phyloP scores from a whole-genome alignment of 2,113 vertebrate genomes.

The Podarcis muralis region DNA sequence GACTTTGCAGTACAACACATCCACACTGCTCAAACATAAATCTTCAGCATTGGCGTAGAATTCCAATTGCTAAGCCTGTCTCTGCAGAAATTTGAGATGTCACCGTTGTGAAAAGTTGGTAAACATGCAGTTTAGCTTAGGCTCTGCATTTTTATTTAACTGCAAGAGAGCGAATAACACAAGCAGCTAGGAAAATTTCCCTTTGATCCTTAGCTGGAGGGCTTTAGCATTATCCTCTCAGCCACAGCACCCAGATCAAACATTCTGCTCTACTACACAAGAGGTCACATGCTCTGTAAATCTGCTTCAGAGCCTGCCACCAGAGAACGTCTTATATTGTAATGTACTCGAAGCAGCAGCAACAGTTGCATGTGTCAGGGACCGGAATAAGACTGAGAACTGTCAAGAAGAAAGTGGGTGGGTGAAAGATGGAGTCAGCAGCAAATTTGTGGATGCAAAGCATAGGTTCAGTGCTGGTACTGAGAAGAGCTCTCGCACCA shows the following conservation, averaged over 20 bases:
- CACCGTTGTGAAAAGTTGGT: slow-evolving; percentile 14
- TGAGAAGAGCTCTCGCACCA: background rate
- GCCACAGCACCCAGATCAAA: slow-evolving; percentile 26
- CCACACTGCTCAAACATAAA: background rate
- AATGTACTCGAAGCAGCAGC: background rate
- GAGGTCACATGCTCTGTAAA: slow-evolving; percentile 4
- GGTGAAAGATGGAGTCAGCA: background rate
- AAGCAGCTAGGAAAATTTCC: slow-evolving; percentile 14
- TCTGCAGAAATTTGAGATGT: background rate
- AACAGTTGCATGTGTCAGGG: background rate
- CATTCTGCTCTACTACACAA: slow-evolving; percentile 33
- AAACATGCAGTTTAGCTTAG: slow-evolving; percentile 19
- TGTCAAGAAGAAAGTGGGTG: background rate
- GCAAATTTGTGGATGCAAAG: background rate
- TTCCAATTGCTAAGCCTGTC: background rate
- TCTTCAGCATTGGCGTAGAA: background rate
- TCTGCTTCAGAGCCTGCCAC: slow-evolving; percentile 27
- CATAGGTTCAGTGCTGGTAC: background rate
- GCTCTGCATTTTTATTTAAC: slow-evolving; percentile 7
- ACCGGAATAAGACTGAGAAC: background rate
- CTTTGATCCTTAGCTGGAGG: slow-evolving; percentile 56
- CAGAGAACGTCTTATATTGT: slow-evolving; percentile 17
- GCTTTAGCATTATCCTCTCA: slow-evolving; percentile 25
- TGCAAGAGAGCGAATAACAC: slow-evolving; percentile 12
- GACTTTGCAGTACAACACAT: background rate